These are phyloP conservation scores for Chelonus insularis DNA, from an alignment of 1,140 invertebrate species.

Conservation along the genomic window DNA sequence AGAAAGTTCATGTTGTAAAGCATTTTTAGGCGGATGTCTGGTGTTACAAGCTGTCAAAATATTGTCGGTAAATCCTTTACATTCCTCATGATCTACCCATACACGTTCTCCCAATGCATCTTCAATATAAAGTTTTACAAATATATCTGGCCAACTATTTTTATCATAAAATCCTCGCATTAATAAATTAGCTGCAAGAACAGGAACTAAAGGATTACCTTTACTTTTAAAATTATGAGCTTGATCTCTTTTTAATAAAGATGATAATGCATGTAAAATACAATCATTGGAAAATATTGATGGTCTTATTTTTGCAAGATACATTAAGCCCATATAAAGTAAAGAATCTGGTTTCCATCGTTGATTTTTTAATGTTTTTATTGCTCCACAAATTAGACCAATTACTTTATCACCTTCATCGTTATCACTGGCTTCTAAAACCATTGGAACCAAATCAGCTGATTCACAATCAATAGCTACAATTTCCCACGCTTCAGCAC, in stretches of 20 bases:
- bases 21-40: constrained; percentile 68
- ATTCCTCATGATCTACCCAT: constrained; percentile 92
- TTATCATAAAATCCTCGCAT: constrained; percentile 78
- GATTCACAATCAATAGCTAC: constrained; percentile 65
- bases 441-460: constrained; percentile 63
- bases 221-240: constrained; percentile 73
- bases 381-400: constrained; percentile 65
- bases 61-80: constrained; percentile 91
- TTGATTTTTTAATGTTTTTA: constrained; percentile 68
- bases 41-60: constrained; percentile 88
- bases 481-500: constrained; percentile 64
- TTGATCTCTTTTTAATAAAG: constrained; percentile 80
- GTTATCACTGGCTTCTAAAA: constrained; percentile 63
- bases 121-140: constrained; percentile 87
- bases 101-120: constrained; percentile 89
- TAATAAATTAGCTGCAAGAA: constrained; percentile 84
- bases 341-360: constrained; percentile 80
- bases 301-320: constrained; percentile 79
- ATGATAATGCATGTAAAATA: constrained; percentile 78
- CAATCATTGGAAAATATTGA: constrained; percentile 79
- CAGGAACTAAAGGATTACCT: constrained; percentile 78
- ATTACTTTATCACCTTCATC: constrained; percentile 69
- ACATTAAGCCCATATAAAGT: constrained; percentile 76
- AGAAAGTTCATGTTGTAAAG: constrained; percentile 65
- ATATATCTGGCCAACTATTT: constrained; percentile 76